phyloP scores from a whole-genome alignment of 2,113 vertebrate species.

The Phrynosoma platyrhinos region DNA sequence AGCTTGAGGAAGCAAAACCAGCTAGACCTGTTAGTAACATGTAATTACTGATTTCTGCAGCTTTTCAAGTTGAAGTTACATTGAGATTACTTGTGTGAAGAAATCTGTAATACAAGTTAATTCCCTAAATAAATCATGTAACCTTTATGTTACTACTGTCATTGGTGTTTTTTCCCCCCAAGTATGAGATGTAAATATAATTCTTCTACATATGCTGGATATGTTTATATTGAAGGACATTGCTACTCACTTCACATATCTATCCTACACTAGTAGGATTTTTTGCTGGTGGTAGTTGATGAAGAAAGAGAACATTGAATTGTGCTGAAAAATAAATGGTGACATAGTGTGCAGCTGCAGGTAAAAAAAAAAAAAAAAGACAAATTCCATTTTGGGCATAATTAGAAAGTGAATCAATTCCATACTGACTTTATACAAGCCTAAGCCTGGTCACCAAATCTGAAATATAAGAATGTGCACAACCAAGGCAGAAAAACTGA shows the following conservation, averaged over 20 bases:
- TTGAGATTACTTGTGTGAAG: slow-evolving; percentile 13
- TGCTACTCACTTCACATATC: background rate
- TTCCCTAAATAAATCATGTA: slow-evolving; percentile 51
- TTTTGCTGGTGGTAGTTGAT: background rate
- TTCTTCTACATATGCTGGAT: background rate
- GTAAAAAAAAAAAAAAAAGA: background rate
- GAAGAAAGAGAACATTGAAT: background rate
- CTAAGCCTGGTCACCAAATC: no score
- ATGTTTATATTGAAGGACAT: background rate
- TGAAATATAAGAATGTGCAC: no score
- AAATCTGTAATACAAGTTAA: slow-evolving; percentile 61
- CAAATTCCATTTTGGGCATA: background rate
- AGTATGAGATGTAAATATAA: background rate
- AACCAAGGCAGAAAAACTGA: no score
- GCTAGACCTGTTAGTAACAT: slow-evolving; percentile 84
- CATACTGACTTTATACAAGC: no score
- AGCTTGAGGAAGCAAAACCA: slow-evolving; percentile 85
- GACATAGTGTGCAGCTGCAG: background rate
- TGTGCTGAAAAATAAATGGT: background rate
- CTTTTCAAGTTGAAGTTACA: slow-evolving; percentile 2
- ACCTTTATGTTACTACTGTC: slow-evolving; percentile 23
- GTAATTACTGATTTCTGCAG: slow-evolving; percentile 24
- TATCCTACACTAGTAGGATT: background rate
- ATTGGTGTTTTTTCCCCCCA: slow-evolving; percentile 12
- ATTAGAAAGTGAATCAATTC: background rate